Conservation (phyloP, 2,797 vertebrate genomes). For the Tenualosa ilisha region DNA sequence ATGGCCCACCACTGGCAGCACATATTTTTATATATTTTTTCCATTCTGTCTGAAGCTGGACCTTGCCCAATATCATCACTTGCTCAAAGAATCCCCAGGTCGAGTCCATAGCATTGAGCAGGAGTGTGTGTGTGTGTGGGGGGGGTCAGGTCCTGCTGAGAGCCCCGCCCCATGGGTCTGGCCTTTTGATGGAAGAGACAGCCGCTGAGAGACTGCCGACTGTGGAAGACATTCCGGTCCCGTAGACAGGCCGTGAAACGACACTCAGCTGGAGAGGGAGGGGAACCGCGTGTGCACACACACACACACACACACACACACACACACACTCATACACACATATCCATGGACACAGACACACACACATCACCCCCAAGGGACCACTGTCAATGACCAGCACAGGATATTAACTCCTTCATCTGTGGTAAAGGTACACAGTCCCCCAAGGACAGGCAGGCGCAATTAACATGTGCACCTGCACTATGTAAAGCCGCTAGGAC, state of each 20-base stretch:
- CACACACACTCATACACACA: background rate
- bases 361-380: background rate
- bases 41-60: background rate
- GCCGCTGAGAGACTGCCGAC: conserved; percentile 13
- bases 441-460: background rate
- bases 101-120: background rate
- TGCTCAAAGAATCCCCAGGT: background rate
- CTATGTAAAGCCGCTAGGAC: background rate
- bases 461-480: conserved; percentile 41
- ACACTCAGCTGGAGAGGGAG: conserved; percentile 26
- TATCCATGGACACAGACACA: background rate
- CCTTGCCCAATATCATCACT: background rate
- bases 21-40: background rate
- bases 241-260: conserved; percentile 26
- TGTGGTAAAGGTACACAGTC: background rate
- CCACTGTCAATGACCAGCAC: conserved; percentile 28
- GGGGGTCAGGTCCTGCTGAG: background rate
- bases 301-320: conserved; percentile 14
- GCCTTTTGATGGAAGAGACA: background rate
- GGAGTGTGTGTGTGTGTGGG: background rate
- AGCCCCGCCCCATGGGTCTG: background rate
- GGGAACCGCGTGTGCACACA: background rate
- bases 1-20: background rate
- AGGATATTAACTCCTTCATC: conserved; percentile 39
- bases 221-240: conserved; percentile 31